phyloP scores from a whole-genome alignment of 2,113 vertebrate genomes.

The Sterrhoptilus dennistouni region DNA sequence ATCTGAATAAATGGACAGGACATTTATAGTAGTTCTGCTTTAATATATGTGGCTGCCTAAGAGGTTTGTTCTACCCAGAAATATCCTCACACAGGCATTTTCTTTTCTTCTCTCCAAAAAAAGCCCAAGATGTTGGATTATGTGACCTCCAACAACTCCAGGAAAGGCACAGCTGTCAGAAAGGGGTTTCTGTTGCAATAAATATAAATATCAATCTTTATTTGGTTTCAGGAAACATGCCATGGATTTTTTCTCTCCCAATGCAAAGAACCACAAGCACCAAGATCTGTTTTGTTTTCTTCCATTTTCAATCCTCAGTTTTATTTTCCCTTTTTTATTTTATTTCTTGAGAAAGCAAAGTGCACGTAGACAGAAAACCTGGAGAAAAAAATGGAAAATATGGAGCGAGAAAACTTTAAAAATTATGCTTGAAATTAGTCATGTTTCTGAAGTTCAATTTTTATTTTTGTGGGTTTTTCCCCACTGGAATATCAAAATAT shows the following conservation, averaged over 20 bases:
- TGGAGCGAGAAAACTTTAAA: not conserved
- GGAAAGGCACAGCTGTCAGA: not conserved
- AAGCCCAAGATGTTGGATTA: not conserved
- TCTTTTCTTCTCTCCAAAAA: not conserved
- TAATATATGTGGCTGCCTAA: not conserved
- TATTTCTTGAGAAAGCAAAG: not conserved
- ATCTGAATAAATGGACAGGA: not conserved
- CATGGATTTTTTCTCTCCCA: not conserved
- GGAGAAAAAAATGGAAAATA: not conserved
- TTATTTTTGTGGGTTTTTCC: not conserved
- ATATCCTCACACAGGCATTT: not conserved
- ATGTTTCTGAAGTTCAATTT: not conserved
- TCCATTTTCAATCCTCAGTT: not conserved
- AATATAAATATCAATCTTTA: not conserved
- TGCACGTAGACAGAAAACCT: rapidly evolving
- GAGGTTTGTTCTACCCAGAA: not conserved
- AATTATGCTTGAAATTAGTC: not conserved
- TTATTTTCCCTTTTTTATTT: not conserved
- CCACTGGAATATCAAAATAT: not conserved
- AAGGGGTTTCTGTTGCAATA: not conserved
- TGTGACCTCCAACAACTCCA: not conserved
- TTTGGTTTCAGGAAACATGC: not conserved
- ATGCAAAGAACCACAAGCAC: not conserved
- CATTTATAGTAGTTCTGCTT: not conserved
- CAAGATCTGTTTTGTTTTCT: not conserved